Conservation (phyloP, 2,113 vertebrate genomes). For the Melanotaenia duboulayi region DNA sequence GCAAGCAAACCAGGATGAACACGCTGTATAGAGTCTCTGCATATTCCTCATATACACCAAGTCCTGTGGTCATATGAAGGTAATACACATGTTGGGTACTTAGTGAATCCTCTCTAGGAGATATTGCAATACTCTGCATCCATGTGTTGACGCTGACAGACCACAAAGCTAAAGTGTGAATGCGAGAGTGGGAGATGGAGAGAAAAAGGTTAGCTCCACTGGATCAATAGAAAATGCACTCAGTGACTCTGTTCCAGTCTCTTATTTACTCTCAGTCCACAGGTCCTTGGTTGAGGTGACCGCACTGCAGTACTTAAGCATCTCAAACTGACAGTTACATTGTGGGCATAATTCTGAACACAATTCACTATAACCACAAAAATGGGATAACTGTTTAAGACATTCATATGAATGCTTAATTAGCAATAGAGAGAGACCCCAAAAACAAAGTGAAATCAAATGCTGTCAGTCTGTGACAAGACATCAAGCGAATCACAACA, state of each 20-base stretch:
- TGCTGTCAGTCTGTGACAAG: background rate
- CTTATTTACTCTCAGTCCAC: conserved; percentile 58
- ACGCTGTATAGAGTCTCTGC: background rate
- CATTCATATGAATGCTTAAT: background rate
- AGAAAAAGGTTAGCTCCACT: conserved; percentile 36
- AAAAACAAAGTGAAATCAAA: background rate
- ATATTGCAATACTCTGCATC: conserved; percentile 21
- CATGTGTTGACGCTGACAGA: conserved; percentile 7
- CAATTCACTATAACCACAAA: conserved; percentile 5
- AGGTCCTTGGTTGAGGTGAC: conserved; percentile 57
- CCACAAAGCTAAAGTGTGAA: background rate
- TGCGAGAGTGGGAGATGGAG: background rate
- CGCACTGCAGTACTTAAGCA: conserved; percentile 34
- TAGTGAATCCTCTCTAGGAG: conserved; percentile 19
- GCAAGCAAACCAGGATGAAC: conserved; percentile 39
- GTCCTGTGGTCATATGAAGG: background rate
- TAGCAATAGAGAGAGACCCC: background rate
- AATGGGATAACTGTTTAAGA: background rate
- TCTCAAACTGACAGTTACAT: conserved; percentile 27
- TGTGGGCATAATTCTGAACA: background rate
- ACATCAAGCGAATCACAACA: background rate
- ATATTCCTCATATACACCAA: background rate
- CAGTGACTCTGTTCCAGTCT: conserved; percentile 45
- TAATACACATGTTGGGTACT: conserved; percentile 4
- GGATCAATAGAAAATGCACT: conserved; percentile 67